These are phyloP conservation scores for Axis porcinus DNA, from an alignment of 2,113 vertebrate genomes.

Conservation along the genomic window DNA sequence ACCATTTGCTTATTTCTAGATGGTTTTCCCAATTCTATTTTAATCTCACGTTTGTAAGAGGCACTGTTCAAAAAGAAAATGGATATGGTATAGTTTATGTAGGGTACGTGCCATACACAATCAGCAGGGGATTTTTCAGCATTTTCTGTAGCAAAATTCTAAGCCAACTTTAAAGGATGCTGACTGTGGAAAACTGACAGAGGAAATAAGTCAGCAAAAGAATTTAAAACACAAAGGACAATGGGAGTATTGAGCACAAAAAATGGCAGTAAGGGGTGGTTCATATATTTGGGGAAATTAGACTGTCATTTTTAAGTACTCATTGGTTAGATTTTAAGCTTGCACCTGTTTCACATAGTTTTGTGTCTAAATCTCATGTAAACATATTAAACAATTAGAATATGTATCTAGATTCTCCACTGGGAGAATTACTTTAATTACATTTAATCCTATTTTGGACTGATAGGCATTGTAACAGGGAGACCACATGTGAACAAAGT, in stretches of 20 bases:
- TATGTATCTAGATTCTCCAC: neutral
- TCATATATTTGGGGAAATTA: conserved; percentile 50
- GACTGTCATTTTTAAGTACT: conserved; percentile 35
- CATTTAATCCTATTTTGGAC: neutral
- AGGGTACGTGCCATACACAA: conserved; percentile 3
- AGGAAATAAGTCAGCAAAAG: conserved; percentile 65
- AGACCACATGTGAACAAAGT: neutral
- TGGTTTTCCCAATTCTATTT: conserved; percentile 27
- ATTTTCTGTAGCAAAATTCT: conserved; percentile 60
- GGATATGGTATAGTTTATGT: conserved; percentile 18
- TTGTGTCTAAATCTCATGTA: conserved; percentile 5
- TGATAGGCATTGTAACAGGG: neutral
- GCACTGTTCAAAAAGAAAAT: conserved; percentile 48
- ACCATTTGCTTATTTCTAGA: neutral
- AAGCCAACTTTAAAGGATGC: conserved; percentile 67
- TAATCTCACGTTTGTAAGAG: conserved; percentile 53
- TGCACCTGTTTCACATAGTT: conserved; percentile 27
- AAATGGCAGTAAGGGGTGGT: conserved; percentile 10
- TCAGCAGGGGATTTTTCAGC: conserved; percentile 60
- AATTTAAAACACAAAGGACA: conserved; percentile 61
- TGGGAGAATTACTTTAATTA: conserved; percentile 35
- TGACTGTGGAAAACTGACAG: conserved; percentile 56
- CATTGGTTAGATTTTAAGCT: conserved; percentile 12
- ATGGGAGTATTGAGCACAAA: conserved; percentile 14
- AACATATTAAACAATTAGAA: conserved; percentile 34